phyloP scores from a whole-genome alignment of 2,113 vertebrate species.

The Copsychus sechellarum region DNA sequence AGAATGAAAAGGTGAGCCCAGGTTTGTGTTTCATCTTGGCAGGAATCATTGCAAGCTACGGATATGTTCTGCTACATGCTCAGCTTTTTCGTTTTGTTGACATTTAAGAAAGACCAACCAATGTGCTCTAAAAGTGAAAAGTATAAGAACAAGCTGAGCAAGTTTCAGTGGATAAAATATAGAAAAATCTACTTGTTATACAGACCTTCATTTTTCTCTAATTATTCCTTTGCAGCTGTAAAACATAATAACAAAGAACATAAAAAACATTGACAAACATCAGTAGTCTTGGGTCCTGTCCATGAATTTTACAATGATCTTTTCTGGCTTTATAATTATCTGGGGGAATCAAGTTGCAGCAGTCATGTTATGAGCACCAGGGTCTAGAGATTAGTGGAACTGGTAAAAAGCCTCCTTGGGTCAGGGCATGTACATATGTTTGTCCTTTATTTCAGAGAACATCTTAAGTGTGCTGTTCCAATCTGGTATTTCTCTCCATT shows the following conservation, averaged over 20 bases:
- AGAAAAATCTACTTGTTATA: not conserved
- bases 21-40: constrained; percentile 25
- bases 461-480: not conserved
- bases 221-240: not conserved
- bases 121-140: not conserved
- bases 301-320: not conserved
- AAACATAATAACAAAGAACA: not conserved
- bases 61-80: not conserved
- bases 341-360: not conserved
- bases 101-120: not conserved
- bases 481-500: constrained; percentile 16
- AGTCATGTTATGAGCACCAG: not conserved
- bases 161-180: not conserved
- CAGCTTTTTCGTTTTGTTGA: not conserved
- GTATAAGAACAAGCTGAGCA: not conserved
- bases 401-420: not conserved
- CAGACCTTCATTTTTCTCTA: not conserved
- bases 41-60: not conserved
- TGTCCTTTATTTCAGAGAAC: constrained; percentile 25
- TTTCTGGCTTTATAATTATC: not conserved
- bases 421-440: not conserved
- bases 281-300: not conserved
- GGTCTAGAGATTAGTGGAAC: not conserved
- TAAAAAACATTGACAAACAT: not conserved
- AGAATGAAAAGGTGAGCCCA: constrained; percentile 80